Conservation (phyloP, 2,888 invertebrate species). For the Myathropa florea region DNA sequence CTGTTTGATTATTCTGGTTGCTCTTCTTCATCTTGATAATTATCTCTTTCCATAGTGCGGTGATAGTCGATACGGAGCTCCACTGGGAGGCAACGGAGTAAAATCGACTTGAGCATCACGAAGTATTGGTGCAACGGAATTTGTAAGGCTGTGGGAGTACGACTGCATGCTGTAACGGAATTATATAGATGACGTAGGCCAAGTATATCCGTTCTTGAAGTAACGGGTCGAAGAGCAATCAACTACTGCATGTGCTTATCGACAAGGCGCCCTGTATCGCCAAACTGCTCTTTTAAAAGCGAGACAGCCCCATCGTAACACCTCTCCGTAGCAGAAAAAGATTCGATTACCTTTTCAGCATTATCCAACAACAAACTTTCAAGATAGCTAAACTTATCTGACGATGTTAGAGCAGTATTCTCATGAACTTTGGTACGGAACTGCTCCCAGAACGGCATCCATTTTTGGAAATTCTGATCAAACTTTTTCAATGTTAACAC, state of each 20-base stretch:
- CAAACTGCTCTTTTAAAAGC: conserved; percentile 13
- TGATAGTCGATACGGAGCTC: conserved; percentile 18
- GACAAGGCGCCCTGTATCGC: conserved; percentile 2
- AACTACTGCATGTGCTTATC: conserved; percentile 21
- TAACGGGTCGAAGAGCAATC: not conserved
- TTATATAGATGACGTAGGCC: conserved; percentile 4
- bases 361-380: not conserved
- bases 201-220: not conserved
- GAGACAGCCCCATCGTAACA: conserved; percentile 23
- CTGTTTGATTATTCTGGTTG: not conserved
- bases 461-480: too few relatives aligned
- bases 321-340: not conserved
- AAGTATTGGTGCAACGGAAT: conserved; percentile 9
- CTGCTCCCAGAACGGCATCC: too few relatives aligned
- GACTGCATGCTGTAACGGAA: not conserved
- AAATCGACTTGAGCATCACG: conserved; percentile 34
- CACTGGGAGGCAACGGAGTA: conserved; percentile 12
- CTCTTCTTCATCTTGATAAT: not conserved
- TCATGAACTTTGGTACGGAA: too few relatives aligned
- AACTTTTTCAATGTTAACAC: conserved; percentile 11
- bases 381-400: conserved; percentile 20
- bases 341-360: conserved; percentile 2
- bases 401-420: too few relatives aligned
- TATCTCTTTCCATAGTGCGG: not conserved
- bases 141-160: conserved; percentile 23